These are phyloP conservation scores for Sabatieria punctata DNA, from an alignment of 2,888 invertebrate species.

Conservation along the genomic window DNA sequence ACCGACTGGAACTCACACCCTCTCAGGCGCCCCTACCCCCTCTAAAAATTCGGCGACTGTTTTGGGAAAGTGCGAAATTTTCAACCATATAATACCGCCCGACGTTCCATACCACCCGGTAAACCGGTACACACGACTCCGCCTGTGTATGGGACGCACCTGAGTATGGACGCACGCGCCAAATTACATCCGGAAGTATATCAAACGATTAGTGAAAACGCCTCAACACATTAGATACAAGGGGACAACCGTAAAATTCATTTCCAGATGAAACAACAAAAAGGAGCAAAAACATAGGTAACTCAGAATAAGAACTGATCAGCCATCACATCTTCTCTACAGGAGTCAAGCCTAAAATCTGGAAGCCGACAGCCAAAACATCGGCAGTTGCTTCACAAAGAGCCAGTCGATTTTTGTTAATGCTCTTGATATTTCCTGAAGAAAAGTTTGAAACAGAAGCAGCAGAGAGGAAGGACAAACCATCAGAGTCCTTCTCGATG, in stretches of 20 bases:
- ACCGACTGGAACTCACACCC: no score
- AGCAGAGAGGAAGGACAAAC: neutral
- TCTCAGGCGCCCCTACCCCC: no score
- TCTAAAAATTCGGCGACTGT: no score
- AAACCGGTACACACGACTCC: no score
- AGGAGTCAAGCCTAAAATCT: conserved; percentile 74
- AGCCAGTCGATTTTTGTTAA: conserved; percentile 68
- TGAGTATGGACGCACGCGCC: no score
- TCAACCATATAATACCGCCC: no score
- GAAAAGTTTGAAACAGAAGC: conserved; percentile 3
- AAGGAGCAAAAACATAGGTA: neutral
- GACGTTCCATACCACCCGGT: no score
- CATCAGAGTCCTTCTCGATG: conserved; percentile 62
- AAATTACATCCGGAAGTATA: no score
- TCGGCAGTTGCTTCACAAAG: conserved; percentile 78
- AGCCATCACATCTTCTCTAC: conserved; percentile 64
- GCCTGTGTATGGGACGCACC: no score
- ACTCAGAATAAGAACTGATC: neutral
- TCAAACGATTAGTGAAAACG: no score
- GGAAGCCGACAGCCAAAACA: conserved; percentile 67
- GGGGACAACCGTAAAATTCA: neutral
- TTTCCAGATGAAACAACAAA: neutral
- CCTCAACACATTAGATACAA: no score
- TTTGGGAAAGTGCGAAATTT: no score
- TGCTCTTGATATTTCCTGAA: conserved; percentile 32